A percentile compares a stretch with the other conserved stretches of the same genome.
Evolutionary conservation across 1,140 invertebrate genomes (phyloP).

Genomic region (Psilanteris sp.): DNA sequence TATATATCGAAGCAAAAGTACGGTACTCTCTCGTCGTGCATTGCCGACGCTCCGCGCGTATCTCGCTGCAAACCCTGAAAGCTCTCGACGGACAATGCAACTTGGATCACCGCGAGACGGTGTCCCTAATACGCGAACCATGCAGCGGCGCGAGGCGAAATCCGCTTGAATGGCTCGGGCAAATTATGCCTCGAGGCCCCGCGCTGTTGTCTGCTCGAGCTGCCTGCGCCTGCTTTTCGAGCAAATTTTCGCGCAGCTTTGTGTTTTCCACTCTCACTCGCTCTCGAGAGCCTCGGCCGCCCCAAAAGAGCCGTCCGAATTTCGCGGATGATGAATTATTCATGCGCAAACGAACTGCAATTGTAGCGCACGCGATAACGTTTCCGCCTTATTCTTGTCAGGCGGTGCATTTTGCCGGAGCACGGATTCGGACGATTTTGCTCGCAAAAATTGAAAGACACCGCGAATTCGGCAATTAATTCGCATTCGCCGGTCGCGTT

Average conservation of each 20-base stretch:
- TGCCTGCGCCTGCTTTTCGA: conserved; percentile 15
- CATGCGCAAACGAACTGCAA: conserved; percentile 9
- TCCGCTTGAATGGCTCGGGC: conserved; percentile 30
- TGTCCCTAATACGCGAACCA: conserved; percentile 47
- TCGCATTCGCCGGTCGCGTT: too few species aligned
- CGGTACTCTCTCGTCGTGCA: conserved; percentile 5
- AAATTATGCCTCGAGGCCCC: conserved; percentile 41
- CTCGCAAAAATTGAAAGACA: too few species aligned
- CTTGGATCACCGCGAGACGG: conserved; percentile 43
- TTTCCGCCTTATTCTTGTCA: too few species aligned
- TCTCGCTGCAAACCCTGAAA: conserved; percentile 32
- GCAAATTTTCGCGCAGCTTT: conserved; percentile 1
- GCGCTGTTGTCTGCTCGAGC: conserved; percentile 18
- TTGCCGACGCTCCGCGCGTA: conserved; percentile 20
- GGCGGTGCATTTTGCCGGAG: too few species aligned
- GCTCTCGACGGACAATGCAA: conserved; percentile 55
- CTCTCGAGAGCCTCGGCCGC: conserved; percentile 2
- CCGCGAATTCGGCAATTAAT: too few species aligned
- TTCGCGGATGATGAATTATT: conserved; percentile 27
- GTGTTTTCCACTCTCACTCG: not conserved
- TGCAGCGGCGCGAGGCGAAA: conserved; percentile 43
- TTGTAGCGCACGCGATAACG: too few species aligned
- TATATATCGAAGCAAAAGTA: not conserved
- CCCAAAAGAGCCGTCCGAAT: conserved; percentile 26
- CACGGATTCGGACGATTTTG: too few species aligned